Evolutionary conservation across 2,888 invertebrate species (phyloP).

Genomic region (Bombylius discolor): DNA sequence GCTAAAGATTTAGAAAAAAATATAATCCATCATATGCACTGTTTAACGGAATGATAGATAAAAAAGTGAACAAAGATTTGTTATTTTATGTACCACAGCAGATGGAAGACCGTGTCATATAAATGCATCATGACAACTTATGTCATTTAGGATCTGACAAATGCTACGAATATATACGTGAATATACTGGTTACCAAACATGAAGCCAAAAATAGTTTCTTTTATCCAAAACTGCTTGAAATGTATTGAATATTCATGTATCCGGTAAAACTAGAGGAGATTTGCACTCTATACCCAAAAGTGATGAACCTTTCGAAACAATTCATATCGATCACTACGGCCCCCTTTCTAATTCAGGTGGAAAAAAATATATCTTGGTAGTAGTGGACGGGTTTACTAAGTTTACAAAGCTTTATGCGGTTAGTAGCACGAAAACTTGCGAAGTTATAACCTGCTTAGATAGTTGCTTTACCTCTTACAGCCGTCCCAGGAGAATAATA

Average conservation of each 20-base stretch:
- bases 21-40: constrained; percentile 9
- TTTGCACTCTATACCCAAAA: constrained; percentile 1
- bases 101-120: constrained; percentile 16
- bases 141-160: constrained; percentile 18
- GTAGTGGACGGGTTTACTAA: not conserved
- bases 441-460: not conserved
- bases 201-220: constrained; percentile 8
- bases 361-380: not conserved
- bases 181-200: constrained; percentile 4
- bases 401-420: not conserved
- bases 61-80: constrained; percentile 1
- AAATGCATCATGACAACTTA: constrained; percentile 16
- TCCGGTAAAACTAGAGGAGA: not conserved
- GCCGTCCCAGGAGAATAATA: too few relatives aligned
- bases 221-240: constrained; percentile 1
- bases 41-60: constrained; percentile 9
- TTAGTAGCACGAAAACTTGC: constrained; percentile 11
- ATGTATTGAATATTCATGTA: not conserved
- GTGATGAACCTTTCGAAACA: not conserved
- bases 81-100: constrained; percentile 14
- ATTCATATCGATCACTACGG: not conserved
- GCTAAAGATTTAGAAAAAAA: constrained; percentile 7
- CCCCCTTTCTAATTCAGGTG: constrained; percentile 4
- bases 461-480: too few relatives aligned
- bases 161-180: not conserved